Conservation (phyloP, 2,113 vertebrate species). For the Epinephelus cyanopodus region DNA sequence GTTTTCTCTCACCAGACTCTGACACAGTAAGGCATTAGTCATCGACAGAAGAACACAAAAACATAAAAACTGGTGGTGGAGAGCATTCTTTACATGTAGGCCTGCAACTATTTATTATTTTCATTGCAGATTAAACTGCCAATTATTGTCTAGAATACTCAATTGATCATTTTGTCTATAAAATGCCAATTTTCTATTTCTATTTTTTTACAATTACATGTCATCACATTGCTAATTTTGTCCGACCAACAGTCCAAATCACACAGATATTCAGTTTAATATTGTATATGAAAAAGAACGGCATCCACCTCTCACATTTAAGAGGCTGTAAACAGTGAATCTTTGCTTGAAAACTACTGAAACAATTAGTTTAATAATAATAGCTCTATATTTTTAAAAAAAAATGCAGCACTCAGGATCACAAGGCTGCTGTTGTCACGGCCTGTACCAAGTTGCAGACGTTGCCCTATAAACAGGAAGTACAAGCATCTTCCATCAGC, state of each 20-base stretch:
- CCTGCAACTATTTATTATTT: too few relatives aligned
- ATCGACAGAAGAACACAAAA: neutral
- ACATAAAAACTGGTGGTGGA: neutral
- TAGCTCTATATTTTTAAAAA: neutral
- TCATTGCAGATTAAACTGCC: neutral
- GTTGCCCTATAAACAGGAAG: slow-evolving; percentile 53
- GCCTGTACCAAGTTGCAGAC: neutral
- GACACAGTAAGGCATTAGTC: neutral
- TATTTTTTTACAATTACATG: neutral
- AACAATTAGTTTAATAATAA: neutral
- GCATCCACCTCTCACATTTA: neutral
- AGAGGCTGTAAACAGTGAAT: neutral
- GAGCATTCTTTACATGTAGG: too few relatives aligned
- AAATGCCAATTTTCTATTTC: neutral
- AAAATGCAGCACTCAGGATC: neutral
- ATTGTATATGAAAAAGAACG: neutral
- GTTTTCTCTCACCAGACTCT: neutral
- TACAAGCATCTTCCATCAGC: slow-evolving; percentile 48
- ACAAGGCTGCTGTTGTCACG: neutral
- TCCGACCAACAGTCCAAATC: neutral
- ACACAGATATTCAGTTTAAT: neutral
- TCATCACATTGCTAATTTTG: neutral
- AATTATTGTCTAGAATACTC: neutral
- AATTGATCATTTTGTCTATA: neutral
- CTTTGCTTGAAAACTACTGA: neutral